A percentile compares a stretch with the other conserved stretches of the same genome.
phyloP scores from a whole-genome alignment of 2,797 vertebrate species.

The Chelon auratus region DNA sequence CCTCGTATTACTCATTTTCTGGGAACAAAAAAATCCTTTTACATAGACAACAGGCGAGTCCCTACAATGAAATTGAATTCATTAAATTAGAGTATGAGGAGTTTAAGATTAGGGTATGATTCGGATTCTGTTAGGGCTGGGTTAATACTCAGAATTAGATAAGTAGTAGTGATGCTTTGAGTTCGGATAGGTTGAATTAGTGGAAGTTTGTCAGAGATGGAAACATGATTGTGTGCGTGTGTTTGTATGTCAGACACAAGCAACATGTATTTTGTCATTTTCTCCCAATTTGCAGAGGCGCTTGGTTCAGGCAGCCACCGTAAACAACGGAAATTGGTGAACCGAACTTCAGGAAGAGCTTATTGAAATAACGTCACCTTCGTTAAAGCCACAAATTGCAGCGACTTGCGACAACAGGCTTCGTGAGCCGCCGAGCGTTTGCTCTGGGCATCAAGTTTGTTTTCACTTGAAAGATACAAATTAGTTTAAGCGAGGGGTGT shows the following conservation, averaged over 20 bases:
- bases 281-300: constrained; percentile 15
- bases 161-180: not conserved
- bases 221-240: not conserved
- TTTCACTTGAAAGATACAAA: constrained; percentile 17
- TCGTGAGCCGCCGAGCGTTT: not conserved
- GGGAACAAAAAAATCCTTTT: not conserved
- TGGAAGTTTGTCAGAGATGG: not conserved
- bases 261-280: constrained; percentile 37
- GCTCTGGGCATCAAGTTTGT: not conserved
- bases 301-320: constrained; percentile 24
- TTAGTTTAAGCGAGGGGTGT: constrained; percentile 1
- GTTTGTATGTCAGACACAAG: constrained; percentile 11
- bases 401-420: not conserved
- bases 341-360: constrained; percentile 13
- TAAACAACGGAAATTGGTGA: constrained; percentile 12
- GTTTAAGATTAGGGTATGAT: not conserved
- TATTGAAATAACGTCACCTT: constrained; percentile 9
- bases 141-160: not conserved
- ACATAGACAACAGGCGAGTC: not conserved
- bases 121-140: too few relatives aligned
- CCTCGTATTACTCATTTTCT: not conserved
- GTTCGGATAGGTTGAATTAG: not conserved
- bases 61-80: too few relatives aligned
- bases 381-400: constrained; percentile 21
- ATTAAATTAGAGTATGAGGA: not conserved